Evolutionary conservation across 2,113 vertebrate species (phyloP).

Genomic region (Thalassoma bifasciatum): DNA sequence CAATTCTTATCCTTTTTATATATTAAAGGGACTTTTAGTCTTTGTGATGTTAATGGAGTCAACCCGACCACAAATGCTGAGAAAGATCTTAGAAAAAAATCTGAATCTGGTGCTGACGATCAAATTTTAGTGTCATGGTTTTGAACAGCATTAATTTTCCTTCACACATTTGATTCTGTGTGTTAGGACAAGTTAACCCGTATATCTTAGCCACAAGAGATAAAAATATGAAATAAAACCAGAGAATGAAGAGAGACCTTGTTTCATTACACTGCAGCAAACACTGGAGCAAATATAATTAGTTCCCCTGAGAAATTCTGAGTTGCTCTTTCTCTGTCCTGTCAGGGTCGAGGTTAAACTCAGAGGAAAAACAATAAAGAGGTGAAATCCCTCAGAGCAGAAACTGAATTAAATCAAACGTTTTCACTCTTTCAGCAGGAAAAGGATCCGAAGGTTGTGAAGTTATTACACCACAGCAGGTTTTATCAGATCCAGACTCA

Average conservation of each 20-base stretch:
- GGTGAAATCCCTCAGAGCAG: slow-evolving; percentile 49
- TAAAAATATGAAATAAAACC: slow-evolving; percentile 23
- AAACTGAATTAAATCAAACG: slow-evolving; percentile 48
- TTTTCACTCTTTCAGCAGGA: slow-evolving; percentile 43
- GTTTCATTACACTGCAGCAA: slow-evolving; percentile 53
- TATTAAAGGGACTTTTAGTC: too few relatives aligned
- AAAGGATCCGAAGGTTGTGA: slow-evolving; percentile 11
- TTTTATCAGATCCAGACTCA: slow-evolving; percentile 49
- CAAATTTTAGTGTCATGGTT: too few relatives aligned
- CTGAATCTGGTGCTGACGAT: too few relatives aligned
- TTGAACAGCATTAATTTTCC: too few relatives aligned
- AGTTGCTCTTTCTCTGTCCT: slow-evolving; percentile 52
- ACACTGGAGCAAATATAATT: slow-evolving; percentile 57
- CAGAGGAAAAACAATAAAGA: slow-evolving; percentile 73
- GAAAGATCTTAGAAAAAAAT: too few relatives aligned
- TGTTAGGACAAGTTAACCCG: too few relatives aligned
- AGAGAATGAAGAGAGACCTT: slow-evolving; percentile 32
- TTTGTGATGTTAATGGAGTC: too few relatives aligned
- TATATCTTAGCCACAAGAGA: slow-evolving; percentile 14
- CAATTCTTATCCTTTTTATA: too few relatives aligned
- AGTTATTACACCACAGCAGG: slow-evolving; percentile 43
- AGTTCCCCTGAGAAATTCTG: slow-evolving; percentile 54
- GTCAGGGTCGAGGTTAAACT: slow-evolving; percentile 64
- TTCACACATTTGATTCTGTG: too few relatives aligned
- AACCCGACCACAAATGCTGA: too few relatives aligned